Percentiles rank a stretch among this genome's conserved stretches.
These are phyloP conservation scores for Triops cancriformis DNA, from an alignment of 1,140 invertebrate genomes.

Conservation along the genomic window DNA sequence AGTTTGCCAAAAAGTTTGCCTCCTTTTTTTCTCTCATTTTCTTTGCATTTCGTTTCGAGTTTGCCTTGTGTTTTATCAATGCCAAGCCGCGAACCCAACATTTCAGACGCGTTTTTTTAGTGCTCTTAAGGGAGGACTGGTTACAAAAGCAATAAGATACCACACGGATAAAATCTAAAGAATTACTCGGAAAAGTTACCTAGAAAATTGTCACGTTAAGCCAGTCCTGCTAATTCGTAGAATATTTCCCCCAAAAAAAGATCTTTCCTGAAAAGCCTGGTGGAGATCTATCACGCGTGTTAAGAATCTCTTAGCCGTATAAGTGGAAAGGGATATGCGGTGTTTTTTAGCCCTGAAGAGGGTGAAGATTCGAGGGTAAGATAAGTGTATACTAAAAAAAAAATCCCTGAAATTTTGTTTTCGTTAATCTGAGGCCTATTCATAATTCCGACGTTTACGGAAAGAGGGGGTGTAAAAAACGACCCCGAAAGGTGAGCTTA, in stretches of 20 bases:
- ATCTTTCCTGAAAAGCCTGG: background rate
- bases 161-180: too few relatives aligned
- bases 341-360: too few relatives aligned
- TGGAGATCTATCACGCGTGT: background rate
- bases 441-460: too few relatives aligned
- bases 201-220: conserved; percentile 2
- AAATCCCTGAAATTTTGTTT: too few relatives aligned
- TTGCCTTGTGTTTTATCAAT: background rate
- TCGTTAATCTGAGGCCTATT: too few relatives aligned
- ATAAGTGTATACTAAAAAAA: too few relatives aligned
- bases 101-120: too few relatives aligned
- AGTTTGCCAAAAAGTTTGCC: background rate
- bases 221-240: background rate
- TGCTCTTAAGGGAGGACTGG: too few relatives aligned
- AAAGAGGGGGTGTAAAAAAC: background rate
- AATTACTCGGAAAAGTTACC: background rate
- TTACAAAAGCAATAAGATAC: too few relatives aligned
- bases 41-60: background rate
- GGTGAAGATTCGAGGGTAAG: too few relatives aligned
- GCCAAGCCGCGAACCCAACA: too few relatives aligned
- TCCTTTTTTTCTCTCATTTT: background rate
- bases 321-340: too few relatives aligned
- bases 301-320: background rate
- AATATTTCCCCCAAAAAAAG: background rate
- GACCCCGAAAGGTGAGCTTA: background rate